Conservation (phyloP, 1,140 invertebrate genomes). For the Melitaea cinxia region DNA sequence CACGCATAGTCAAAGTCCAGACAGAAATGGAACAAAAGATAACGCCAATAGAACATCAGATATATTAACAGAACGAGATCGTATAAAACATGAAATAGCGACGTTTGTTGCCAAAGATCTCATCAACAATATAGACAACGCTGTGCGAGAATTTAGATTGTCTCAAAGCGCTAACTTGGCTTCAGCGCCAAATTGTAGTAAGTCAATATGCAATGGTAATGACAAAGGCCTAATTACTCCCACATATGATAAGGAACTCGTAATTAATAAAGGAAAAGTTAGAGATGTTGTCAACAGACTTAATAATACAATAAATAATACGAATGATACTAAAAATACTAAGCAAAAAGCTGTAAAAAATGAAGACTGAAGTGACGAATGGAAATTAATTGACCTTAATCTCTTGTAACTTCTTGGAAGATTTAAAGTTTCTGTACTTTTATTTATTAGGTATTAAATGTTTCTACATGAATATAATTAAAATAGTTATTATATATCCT, state of each 20-base stretch:
- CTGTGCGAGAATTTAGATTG: slow-evolving; percentile 69
- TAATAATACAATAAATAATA: slow-evolving; percentile 63
- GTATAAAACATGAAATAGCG: slow-evolving; percentile 76
- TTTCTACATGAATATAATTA: slow-evolving; percentile 29
- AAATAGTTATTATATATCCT: slow-evolving; percentile 31
- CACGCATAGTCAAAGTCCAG: slow-evolving; percentile 69
- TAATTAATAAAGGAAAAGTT: slow-evolving; percentile 79
- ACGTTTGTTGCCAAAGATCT: slow-evolving; percentile 76
- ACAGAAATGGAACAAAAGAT: slow-evolving; percentile 59
- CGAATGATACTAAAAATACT: slow-evolving; percentile 43
- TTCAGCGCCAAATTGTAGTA: slow-evolving; percentile 37
- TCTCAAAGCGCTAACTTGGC: slow-evolving; percentile 64
- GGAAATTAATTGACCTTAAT: slow-evolving; percentile 2
- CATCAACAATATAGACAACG: slow-evolving; percentile 73
- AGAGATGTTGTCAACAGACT: slow-evolving; percentile 78
- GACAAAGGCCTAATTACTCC: slow-evolving; percentile 67
- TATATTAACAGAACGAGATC: slow-evolving; percentile 65
- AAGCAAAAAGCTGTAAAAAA: slow-evolving; percentile 56
- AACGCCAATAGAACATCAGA: slow-evolving; percentile 48
- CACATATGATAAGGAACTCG: slow-evolving; percentile 71
- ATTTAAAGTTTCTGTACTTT: slow-evolving; percentile 28
- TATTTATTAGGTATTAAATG: slow-evolving; percentile 23
- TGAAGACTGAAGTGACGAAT: slow-evolving; percentile 52
- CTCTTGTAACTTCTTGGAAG: neutral
- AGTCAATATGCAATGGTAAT: slow-evolving; percentile 65